Evolutionary conservation across 2,113 vertebrate genomes (phyloP).

Genomic region (Cavia aperea): DNA sequence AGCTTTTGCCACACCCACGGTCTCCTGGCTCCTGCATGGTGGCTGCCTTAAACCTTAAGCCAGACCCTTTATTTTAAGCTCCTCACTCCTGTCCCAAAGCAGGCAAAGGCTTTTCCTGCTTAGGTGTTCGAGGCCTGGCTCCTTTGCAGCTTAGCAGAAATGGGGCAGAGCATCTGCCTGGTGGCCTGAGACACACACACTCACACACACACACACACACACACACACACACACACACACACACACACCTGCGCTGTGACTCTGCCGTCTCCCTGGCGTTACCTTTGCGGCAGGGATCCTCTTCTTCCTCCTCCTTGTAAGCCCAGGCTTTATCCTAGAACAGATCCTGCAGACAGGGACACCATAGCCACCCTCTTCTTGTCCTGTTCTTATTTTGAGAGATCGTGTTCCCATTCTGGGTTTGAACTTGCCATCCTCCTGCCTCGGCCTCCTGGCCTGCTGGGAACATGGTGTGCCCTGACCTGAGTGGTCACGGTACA

Average conservation of each 20-base stretch:
- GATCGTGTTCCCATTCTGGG: not conserved
- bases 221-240: too few species aligned
- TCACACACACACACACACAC: too few species aligned
- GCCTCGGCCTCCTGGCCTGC: not conserved
- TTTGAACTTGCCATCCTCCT: not conserved
- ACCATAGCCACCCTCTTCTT: not conserved
- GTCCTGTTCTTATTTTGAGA: not conserved
- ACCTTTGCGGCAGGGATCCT: not conserved
- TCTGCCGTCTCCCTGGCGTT: not conserved
- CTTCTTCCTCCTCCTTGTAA: not conserved
- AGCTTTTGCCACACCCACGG: rapidly evolving
- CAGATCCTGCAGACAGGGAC: not conserved
- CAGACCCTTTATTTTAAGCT: not conserved
- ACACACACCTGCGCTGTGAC: not conserved
- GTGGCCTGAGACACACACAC: not conserved
- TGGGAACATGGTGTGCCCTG: not conserved
- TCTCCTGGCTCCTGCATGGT: not conserved
- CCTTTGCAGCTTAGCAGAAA: not conserved
- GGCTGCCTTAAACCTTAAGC: not conserved
- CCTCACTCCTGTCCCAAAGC: not conserved
- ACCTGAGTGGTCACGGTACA: not conserved
- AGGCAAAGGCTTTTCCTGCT: not conserved
- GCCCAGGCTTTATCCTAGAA: not conserved
- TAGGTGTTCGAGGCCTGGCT: not conserved
- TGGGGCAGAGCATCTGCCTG: not conserved